phyloP scores from a whole-genome alignment of 2,797 vertebrate species.

The Malacoraja senta region DNA sequence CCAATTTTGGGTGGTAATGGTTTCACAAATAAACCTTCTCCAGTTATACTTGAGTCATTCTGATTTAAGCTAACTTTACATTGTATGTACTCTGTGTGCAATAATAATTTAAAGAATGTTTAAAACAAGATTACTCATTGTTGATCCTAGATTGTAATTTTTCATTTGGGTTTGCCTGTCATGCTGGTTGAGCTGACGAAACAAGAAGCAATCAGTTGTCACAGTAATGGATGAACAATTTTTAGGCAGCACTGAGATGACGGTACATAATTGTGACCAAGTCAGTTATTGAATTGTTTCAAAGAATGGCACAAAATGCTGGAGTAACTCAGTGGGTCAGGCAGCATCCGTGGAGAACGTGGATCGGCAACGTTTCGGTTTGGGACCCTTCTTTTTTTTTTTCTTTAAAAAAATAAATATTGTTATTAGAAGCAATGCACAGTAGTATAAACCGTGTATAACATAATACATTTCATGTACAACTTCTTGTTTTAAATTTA shows the following conservation, averaged over 20 bases:
- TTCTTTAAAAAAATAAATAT: too few relatives aligned
- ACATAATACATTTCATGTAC: too few relatives aligned
- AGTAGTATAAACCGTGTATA: too few relatives aligned
- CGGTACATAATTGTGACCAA: background rate
- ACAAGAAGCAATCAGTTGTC: background rate
- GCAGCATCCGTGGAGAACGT: too few relatives aligned
- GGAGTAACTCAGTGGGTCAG: too few relatives aligned
- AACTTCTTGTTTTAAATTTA: too few relatives aligned
- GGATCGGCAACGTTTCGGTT: too few relatives aligned
- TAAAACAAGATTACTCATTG: background rate
- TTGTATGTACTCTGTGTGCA: background rate
- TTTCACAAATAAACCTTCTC: background rate
- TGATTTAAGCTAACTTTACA: background rate
- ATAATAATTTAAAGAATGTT: background rate
- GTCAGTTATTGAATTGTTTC: background rate
- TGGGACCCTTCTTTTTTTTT: too few relatives aligned
- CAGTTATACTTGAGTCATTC: background rate
- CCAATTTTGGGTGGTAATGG: background rate
- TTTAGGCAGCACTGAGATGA: background rate
- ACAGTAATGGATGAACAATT: background rate
- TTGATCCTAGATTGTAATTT: background rate
- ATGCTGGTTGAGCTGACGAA: background rate
- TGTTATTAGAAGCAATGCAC: too few relatives aligned
- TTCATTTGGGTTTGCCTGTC: background rate
- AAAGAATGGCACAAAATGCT: background rate